Evolutionary conservation across 2,113 vertebrate genomes (phyloP), one percentile per base, ranked within the genome.

Genomic region (Peucedramus taeniatus): DNA sequence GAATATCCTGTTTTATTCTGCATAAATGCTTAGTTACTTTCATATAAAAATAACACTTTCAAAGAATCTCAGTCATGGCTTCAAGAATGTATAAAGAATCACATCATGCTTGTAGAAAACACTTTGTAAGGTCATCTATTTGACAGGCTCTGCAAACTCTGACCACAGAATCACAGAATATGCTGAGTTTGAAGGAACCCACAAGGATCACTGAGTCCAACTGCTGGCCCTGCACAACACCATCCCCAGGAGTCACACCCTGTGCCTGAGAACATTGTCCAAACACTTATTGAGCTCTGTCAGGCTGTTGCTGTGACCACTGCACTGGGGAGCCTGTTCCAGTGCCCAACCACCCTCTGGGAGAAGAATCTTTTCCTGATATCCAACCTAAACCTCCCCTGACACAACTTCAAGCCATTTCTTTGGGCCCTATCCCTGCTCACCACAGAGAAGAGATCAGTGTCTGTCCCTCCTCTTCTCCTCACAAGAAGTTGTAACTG

Each of bases 131-230:
- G 23, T 82, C 35, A 33, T 35, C n/a, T 45, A 6, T 90, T 12
- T 63, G 27, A 54, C 26, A 71, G 44, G 40, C 44, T 44, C 9
- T 30, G 20, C 60, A 70, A 49, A 53, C 19, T 72, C 37, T 63
- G 14, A 59, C 30, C 35, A 49, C 23, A 82, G 30, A 49, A 59
- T 49, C 30, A 59, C 23, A 70, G 30, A 59, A 39, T 28, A n/a
- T 14, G 7, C 13, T 50, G 30, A 23, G 12, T 23, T 69, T 15
- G 44, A 69, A 69, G 44, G 10, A 24, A 69, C 19, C 5, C 35
- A 40, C 9, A 59, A 40, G 30, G 35, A 69, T 59, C 64, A 59
- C 3, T 0, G 2, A 49, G n/a, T 22, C 22, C n/a, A 39, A 0
- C 42, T 40, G 3, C 35, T n/a, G 44, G 35, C 11, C 23, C 9